Evolutionary conservation across 2,113 vertebrate species (phyloP).

Genomic region (Rhea americana): DNA sequence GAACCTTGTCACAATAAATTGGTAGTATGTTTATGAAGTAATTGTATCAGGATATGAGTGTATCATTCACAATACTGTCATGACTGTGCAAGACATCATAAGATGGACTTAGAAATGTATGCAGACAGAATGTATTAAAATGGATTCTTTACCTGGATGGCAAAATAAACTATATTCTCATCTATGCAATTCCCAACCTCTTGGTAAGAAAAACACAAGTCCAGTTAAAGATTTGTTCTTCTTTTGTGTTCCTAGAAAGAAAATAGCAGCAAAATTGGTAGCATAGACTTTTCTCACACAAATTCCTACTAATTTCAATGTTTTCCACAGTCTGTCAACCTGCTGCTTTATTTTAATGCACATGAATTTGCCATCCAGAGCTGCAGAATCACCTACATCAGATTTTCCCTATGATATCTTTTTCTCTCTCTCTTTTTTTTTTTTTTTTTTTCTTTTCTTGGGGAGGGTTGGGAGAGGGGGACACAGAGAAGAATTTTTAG

Average conservation of each 20-base stretch:
- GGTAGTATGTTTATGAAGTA: neutral
- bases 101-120: neutral
- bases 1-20: neutral
- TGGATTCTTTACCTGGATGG: neutral
- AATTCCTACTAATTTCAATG: neutral
- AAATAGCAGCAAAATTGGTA: neutral
- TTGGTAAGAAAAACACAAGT: neutral
- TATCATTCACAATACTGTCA: neutral
- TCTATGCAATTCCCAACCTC: rapidly evolving
- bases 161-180: neutral
- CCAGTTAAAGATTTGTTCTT: neutral
- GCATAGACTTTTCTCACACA: neutral
- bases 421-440: neutral
- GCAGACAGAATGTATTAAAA: neutral
- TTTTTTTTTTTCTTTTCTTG: neutral
- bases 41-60: neutral
- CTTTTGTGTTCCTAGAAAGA: neutral
- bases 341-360: neutral
- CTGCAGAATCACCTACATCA: neutral
- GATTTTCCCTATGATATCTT: neutral
- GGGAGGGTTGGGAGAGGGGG: neutral
- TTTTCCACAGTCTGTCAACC: neutral
- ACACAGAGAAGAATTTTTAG: neutral
- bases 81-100: neutral
- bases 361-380: neutral